These are phyloP conservation scores for Tolmerus cingulatus DNA, from an alignment of 2,888 invertebrate species.

Conservation along the genomic window DNA sequence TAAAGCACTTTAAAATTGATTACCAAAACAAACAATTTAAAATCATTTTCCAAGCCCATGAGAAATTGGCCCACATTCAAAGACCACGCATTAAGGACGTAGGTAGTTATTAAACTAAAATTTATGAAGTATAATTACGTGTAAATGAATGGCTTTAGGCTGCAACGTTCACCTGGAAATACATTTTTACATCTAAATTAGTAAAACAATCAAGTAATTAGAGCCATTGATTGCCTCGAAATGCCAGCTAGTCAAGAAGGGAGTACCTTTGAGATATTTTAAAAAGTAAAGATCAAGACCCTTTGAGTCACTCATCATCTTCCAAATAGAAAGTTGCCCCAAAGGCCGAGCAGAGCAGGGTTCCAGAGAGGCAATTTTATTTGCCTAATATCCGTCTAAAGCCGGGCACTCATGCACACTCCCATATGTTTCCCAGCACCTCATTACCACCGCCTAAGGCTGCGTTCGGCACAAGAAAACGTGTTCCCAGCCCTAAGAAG, in stretches of 20 bases:
- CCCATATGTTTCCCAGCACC: not conserved
- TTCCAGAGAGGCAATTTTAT: not conserved
- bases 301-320: not conserved
- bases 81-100: not conserved
- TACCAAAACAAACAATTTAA: not conserved
- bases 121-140: not conserved
- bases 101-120: not conserved
- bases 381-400: not conserved
- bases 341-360: not conserved
- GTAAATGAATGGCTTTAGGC: not conserved
- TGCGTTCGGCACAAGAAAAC: not conserved
- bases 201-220: not conserved
- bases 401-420: not conserved
- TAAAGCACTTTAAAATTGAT: too few relatives aligned
- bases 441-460: not conserved
- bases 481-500: slow-evolving; percentile 15
- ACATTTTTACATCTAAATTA: not conserved
- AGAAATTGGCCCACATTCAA: not conserved
- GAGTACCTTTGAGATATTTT: not conserved
- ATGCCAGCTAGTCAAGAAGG: not conserved
- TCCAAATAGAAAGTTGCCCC: not conserved
- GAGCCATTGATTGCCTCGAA: not conserved
- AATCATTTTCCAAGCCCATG: not conserved
- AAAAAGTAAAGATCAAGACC: not conserved
- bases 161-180: not conserved